Base-by-base conservation (phyloP, 1,140 invertebrate species). In the Sinella curviseta region DNA sequence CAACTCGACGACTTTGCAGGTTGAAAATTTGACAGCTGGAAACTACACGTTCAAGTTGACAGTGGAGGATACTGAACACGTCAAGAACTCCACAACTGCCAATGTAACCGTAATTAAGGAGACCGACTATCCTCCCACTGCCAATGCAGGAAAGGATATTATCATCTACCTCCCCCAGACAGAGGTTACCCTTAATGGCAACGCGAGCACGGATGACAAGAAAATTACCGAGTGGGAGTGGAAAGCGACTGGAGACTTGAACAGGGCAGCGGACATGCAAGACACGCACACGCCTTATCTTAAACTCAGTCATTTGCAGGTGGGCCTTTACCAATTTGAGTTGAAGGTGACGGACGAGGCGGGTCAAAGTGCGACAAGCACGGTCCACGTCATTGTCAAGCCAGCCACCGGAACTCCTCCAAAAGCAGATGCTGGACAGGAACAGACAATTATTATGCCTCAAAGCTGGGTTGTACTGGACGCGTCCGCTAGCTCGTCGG, bases 181-280 rank as follows among this genome's bases (percentile, higher is more conserved):
- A 85, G 93, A 94, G 81, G 90, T 97, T 1, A 95, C 92, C 0
- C 87, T 98, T 1, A 96, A 95, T 86, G 97, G 96, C 20, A 97
- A 94, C 85, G 87, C 93, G 55, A 97, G 95, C 77, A 94, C 93
- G 0, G 97, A 98, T 86, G 97, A 98, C 88, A 93, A 95, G 85
- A 94, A 94, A 67, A 97, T 97, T 81, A 92, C 91, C 0, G 93
- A 91, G 34, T 98, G 96, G 93, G 95, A 97, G 86, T 98, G 97
- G 97, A 96, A 97, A 86, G 93, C 93, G 77, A 91, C 92, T 0
- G 92, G 92, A 55, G 94, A 95, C 85, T 91, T 94, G 77, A 92
- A 94, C 77, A 95, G 95, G 87, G 94, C 95, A 14, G 95, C 95
- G 20, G 95, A 97, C 85, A 97, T 97, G 94, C 94, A 95, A 89